Base-by-base conservation (phyloP, 1,140 invertebrate genomes). In the Aphelenchoides avenae region DNA sequence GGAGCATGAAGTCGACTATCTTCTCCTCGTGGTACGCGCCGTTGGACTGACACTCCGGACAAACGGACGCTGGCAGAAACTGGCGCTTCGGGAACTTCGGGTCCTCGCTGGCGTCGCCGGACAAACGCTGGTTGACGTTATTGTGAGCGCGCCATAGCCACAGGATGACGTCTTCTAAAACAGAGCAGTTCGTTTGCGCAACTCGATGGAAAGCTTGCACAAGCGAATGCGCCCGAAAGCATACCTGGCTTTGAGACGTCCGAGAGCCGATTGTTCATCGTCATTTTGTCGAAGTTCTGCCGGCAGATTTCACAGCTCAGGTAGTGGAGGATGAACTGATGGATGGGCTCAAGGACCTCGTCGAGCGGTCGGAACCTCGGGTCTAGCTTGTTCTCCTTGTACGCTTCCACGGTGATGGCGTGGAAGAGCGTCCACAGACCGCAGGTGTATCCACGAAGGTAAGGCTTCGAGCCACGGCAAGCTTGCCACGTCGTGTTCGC, bases 61-160 rank as follows among this genome's bases (percentile, higher is more conserved):
- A 74, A 18, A 74, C 84, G 80, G 79, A 91, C 94, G 49, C 83
- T 79, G 84, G 80, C 1, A 94, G 94, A 79, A 93, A 99, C 73
- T 91, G 87, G 33, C 87, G 82, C 79, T 99, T 99, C 1, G 86
- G 89, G 79, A 87, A 85, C 49, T 82, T 67, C 0, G 91, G 90
- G 81, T 98, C 94, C 78, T 96, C 91, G 9, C 88, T 90, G 4
- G 80, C 42, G 77, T 94, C 89, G 0, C 88, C 87, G 29, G 86
- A 82, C 13, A 97, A 78, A 61, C 92, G 83, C 58, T 86, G 80
- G 69, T 98, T 99, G 0, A 91, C 91, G 78, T 86, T 84, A 79
- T 97, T 97, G 73, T 98, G 92, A 1, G 89, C 87, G 49, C 82
- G 82, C 94, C 94, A 99, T 2, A 98, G 78, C 90, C 91, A 98